Base-by-base conservation (phyloP, 1,140 invertebrate genomes). In the Lycorma delicatula region DNA sequence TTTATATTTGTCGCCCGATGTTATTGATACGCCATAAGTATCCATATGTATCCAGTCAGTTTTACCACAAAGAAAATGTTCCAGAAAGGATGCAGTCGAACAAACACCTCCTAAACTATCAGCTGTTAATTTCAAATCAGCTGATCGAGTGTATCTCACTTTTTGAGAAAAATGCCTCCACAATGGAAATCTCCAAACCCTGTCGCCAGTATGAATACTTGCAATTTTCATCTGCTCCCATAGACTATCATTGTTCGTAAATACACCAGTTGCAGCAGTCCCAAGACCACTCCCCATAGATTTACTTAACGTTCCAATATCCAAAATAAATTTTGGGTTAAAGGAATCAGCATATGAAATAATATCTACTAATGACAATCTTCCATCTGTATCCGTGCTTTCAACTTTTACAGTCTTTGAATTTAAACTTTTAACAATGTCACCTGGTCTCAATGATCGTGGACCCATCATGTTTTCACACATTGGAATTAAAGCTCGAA, bases 381-480 rank as follows among this genome's bases (percentile, higher is more conserved):
- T 67, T 7, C 83, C 83, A 60, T 83, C 83, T 18, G 80, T 80
- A 72, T 84, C 82, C n/a, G 83, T 84, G 54, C 81, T 80, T 63
- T 84, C 77, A 51, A 84, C 71, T 58, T 82, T 76, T 56, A 85
- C 82, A 22, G 76, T 78, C 70, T 83, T 84, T 11, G 81, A 81
- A 69, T 81, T 84, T 72, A 76, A 77, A 20, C 80, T 78, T 29
- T 69, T 76, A 11, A 84, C 76, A 13, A 85, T 81, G 71, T 84
- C 82, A 5, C 81, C 81, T 18, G 82, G 81, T 66, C 79, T 78
- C 58, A 76, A 79, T 5, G 82, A 81, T 26, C 66, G 70, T 28
- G 80, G 77, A 58, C 81, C 77, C 1, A 79, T 79, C 74, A 84
- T 76, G 66, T 84, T 83, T 67, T 84, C 82, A 68, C 73, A 76